Evolutionary conservation across 1,140 invertebrate species (phyloP).

Genomic region (Tribolium madens): DNA sequence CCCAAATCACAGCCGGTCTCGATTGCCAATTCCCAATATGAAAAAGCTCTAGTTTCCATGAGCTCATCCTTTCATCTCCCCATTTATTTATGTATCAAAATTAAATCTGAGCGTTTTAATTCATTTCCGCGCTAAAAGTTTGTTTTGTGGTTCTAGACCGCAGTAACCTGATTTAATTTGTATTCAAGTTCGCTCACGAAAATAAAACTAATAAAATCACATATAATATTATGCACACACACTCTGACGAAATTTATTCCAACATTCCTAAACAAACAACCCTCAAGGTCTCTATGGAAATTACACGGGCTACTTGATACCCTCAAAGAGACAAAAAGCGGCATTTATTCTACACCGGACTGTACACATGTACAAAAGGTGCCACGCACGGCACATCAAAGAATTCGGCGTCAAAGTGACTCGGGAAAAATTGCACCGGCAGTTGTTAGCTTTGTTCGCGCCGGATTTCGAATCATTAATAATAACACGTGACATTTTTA

Average conservation of each 20-base stretch:
- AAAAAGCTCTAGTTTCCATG: neutral
- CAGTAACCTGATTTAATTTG: constrained; percentile 11
- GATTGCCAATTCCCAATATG: neutral
- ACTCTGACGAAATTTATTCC: neutral
- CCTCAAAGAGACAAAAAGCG: constrained; percentile 13
- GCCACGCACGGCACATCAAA: constrained; percentile 37
- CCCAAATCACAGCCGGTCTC: neutral
- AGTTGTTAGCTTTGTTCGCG: constrained; percentile 20
- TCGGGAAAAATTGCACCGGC: constrained; percentile 8
- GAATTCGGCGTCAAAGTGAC: constrained; percentile 11
- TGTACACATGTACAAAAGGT: constrained; percentile 27
- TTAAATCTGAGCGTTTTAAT: constrained; percentile 15
- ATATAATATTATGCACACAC: constrained; percentile 8
- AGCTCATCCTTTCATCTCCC: neutral
- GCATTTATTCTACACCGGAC: constrained; percentile 1
- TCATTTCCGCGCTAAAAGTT: constrained; percentile 1
- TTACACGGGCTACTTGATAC: constrained; percentile 26
- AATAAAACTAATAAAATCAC: constrained; percentile 27
- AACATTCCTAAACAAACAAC: constrained; percentile 35
- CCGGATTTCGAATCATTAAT: constrained; percentile 23
- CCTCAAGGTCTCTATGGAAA: constrained; percentile 28
- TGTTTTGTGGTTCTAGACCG: constrained; percentile 9
- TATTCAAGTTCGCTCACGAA: neutral
- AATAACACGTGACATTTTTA: constrained; percentile 21
- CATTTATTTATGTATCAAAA: constrained; percentile 14